phyloP scores from a whole-genome alignment of 1,140 invertebrate species.

The Daktulosphaira vitifoliae region DNA sequence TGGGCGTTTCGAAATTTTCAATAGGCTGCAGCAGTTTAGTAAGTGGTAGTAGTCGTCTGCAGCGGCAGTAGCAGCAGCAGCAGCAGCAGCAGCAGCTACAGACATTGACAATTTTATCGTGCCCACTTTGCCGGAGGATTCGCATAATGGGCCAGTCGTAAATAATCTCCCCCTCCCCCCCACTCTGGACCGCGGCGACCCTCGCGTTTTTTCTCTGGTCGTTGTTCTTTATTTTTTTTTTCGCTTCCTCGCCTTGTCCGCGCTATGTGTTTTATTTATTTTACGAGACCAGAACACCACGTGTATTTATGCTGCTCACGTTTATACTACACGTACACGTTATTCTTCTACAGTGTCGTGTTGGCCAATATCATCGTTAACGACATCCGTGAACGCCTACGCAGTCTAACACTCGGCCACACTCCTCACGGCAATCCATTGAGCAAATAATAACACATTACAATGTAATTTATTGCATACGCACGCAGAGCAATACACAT shows the following conservation, averaged over 20 bases:
- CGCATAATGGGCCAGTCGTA: slow-evolving; percentile 30
- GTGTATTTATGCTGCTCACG: too few relatives aligned
- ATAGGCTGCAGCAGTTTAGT: neutral
- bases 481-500: neutral
- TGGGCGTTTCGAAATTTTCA: slow-evolving; percentile 24
- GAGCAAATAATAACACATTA: neutral
- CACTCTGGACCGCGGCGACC: neutral
- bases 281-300: slow-evolving; percentile 3
- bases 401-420: neutral
- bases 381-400: slow-evolving; percentile 30
- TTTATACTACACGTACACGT: too few relatives aligned
- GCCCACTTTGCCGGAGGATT: slow-evolving; percentile 1
- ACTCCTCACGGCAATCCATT: too few relatives aligned
- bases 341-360: neutral
- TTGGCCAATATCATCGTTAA: slow-evolving; percentile 29
- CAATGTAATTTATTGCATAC: too few relatives aligned
- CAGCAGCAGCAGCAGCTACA: slow-evolving; percentile 1
- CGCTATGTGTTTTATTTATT: slow-evolving; percentile 23
- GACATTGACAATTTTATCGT: slow-evolving; percentile 33
- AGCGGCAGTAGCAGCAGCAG: neutral
- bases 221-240: neutral
- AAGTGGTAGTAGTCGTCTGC: neutral
- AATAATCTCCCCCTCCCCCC: neutral
- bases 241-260: neutral
- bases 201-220: neutral